These are phyloP conservation scores for Holothuria scabra DNA, from an alignment of 53 echinoderm and acorn worm species.

Conservation along the genomic window DNA sequence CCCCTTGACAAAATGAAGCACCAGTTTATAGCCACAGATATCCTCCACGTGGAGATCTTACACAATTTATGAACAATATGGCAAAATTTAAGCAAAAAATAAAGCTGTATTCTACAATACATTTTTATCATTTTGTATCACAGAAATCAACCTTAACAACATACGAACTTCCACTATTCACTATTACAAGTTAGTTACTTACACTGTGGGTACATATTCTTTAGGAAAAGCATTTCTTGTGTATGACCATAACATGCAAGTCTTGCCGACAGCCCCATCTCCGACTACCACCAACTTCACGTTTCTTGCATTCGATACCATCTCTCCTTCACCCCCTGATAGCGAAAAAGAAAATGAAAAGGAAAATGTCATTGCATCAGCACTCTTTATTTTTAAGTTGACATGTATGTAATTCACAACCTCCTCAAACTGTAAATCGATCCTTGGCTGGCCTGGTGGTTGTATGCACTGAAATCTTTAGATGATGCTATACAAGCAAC, in stretches of 20 bases:
- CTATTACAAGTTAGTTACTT: constrained; percentile 62
- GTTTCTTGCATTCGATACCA: constrained; percentile 74
- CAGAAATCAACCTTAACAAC: too few relatives aligned
- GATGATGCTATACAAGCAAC: too few relatives aligned
- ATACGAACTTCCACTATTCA: too few relatives aligned
- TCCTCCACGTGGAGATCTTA: too few relatives aligned
- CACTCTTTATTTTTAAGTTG: not conserved
- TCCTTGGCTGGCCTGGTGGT: too few relatives aligned
- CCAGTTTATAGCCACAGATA: too few relatives aligned
- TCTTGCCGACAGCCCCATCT: constrained; percentile 98
- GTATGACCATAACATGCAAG: constrained; percentile 98
- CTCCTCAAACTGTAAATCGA: not conserved
- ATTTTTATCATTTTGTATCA: too few relatives aligned
- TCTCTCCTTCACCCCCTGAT: constrained; percentile 72
- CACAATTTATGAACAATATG: too few relatives aligned
- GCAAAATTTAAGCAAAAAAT: too few relatives aligned
- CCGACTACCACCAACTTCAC: constrained; percentile 98
- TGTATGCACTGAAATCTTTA: too few relatives aligned
- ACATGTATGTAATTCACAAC: constrained; percentile 1
- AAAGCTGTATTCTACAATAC: too few relatives aligned
- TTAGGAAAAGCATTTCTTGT: constrained; percentile 97
- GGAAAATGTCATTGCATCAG: not conserved
- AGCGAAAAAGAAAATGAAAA: constrained; percentile 23
- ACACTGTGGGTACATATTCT: constrained; percentile 99
- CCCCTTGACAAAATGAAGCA: too few relatives aligned